Conservation (phyloP, 2,888 invertebrate species). For the Eurytoma adleriae region DNA sequence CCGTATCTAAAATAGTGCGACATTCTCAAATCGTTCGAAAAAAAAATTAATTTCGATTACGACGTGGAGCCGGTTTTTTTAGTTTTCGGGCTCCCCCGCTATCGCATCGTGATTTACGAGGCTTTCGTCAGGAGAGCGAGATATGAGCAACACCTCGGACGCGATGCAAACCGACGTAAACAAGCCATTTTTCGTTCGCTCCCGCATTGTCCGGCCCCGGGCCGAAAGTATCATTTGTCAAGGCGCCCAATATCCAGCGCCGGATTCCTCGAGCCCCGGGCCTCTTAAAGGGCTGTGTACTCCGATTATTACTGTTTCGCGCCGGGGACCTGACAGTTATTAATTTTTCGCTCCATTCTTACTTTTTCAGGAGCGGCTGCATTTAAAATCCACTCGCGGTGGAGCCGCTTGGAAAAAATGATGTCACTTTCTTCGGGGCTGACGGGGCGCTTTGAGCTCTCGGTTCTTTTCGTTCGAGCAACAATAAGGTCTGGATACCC, state of each 20-base stretch:
- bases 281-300: constrained; percentile 6
- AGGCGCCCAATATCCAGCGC: constrained; percentile 41
- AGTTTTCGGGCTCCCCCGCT: no score
- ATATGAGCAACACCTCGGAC: constrained; percentile 39
- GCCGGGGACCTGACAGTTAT: constrained; percentile 1
- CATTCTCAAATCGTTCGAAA: background rate
- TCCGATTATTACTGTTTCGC: constrained; percentile 19
- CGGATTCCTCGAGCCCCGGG: constrained; percentile 19
- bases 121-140: constrained; percentile 30
- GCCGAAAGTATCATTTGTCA: constrained; percentile 52
- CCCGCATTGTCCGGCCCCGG: constrained; percentile 17
- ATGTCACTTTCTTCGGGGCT: no score
- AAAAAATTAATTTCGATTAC: background rate
- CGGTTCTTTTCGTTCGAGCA: no score
- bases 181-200: constrained; percentile 57
- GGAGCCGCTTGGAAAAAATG: no score
- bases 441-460: no score
- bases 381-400: no score
- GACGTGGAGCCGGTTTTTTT: no score
- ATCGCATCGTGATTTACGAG: constrained; percentile 30
- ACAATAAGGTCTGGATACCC: no score
- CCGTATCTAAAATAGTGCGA: background rate
- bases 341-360: constrained; percentile 4
- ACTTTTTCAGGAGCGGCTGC: background rate
- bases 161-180: constrained; percentile 37